These are phyloP conservation scores for Lepisosteus oculatus DNA, from an alignment of 2,113 vertebrate species.

Conservation along the genomic window DNA sequence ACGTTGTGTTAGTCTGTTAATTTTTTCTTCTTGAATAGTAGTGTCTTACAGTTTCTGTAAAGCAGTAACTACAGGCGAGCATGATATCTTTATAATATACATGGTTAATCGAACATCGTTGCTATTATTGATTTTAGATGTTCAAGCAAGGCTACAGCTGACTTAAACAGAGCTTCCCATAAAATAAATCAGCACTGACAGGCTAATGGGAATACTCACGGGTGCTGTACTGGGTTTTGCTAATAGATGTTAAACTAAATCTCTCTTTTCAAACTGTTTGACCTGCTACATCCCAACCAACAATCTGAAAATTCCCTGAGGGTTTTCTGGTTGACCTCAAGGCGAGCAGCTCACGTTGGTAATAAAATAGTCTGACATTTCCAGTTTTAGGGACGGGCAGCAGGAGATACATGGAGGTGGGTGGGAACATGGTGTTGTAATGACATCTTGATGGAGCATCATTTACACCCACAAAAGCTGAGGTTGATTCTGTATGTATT, in stretches of 20 bases:
- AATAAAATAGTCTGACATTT: constrained; percentile 67
- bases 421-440: constrained; percentile 67
- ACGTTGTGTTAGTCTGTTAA: too few relatives aligned
- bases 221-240: constrained; percentile 42
- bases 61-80: too few relatives aligned
- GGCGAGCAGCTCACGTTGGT: constrained; percentile 55
- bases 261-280: constrained; percentile 74
- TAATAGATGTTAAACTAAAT: constrained; percentile 81
- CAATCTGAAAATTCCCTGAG: constrained; percentile 75
- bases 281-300: constrained; percentile 64
- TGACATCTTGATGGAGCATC: constrained; percentile 77
- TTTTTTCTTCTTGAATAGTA: too few relatives aligned
- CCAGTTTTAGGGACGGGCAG: constrained; percentile 45
- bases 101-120: too few relatives aligned
- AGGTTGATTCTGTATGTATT: constrained; percentile 60
- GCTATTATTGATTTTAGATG: constrained; percentile 13
- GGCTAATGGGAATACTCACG: not conserved
- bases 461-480: constrained; percentile 70
- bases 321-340: constrained; percentile 67
- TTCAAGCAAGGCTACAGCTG: constrained; percentile 38
- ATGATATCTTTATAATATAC: too few relatives aligned
- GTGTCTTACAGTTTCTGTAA: too few relatives aligned
- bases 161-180: constrained; percentile 59
- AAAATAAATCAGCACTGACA: constrained; percentile 67
- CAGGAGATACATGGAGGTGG: constrained; percentile 67